Base-by-base conservation (phyloP, 2,888 invertebrate genomes). In the Rhabditoides inermis region DNA sequence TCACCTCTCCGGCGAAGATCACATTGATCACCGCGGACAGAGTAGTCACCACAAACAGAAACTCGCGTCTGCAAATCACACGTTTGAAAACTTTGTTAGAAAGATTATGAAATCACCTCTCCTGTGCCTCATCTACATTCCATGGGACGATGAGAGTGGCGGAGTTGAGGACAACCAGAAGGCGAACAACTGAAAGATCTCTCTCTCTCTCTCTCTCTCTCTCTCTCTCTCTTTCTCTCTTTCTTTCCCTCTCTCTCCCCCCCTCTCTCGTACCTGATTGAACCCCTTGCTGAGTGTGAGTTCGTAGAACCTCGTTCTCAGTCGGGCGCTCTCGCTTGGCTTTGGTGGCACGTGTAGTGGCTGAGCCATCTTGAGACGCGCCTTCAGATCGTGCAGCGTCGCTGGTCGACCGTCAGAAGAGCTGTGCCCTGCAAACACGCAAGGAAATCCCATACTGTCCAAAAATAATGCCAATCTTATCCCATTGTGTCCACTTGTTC, bases 321-420 rank as follows among this genome's bases (percentile, higher is more conserved):
- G 85, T 76, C 86, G 86, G 5, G 76, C 71, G 0, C 72, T 70
- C 58, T 76, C 76, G 3, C 70, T 67, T 41, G 98, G 98, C 63
- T 94, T 83, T 0, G 95, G 95, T 1, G 98, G 98, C 56, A 98
- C 82, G 79, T 98, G 98, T 1, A 99, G 81, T 0, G 98, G 98
- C 79, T 99, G 98, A 4, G 98, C 95, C 73, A 99, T 91, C 82
- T 98, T 98, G 79, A 99, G 82, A 76, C 98, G 84, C 77, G 98
- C 98, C 77, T 98, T 98, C 57, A 99, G 82, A 77, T 99, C 98
- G 79, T 95, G 91, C 98, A 99, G 78, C 98, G 83, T 74, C 95
- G 84, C 79, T 99, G 98, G 79, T 99, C 98, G 6, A 99, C 98
- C 2, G 98, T 99, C 45, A 99, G 81, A 27, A 99, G 82, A 0